Evolutionary conservation across 2,888 invertebrate species (phyloP).

Genomic region (Mallateleia sp.): DNA sequence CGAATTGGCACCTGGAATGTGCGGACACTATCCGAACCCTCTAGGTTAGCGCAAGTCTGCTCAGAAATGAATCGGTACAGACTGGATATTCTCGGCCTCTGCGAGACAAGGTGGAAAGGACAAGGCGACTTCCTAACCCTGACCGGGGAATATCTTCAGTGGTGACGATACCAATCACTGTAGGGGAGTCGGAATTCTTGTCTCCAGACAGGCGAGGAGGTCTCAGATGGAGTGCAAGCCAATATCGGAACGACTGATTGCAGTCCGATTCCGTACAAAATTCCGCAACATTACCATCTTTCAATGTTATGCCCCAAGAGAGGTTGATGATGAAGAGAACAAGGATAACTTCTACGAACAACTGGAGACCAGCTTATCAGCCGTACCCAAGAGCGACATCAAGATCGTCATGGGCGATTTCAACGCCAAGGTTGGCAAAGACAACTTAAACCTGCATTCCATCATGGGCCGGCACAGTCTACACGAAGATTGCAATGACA

Average conservation of each 20-base stretch:
- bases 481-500: neutral
- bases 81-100: conserved; percentile 26
- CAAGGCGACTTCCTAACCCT: conserved; percentile 8
- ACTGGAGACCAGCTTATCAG: conserved; percentile 2
- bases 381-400: conserved; percentile 6
- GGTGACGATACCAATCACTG: conserved; percentile 5
- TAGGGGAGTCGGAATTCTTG: conserved; percentile 9
- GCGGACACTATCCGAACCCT: conserved; percentile 5
- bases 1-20: conserved; percentile 38
- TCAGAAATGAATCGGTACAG: conserved; percentile 12
- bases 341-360: conserved; percentile 21
- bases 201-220: neutral
- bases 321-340: neutral
- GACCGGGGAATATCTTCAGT: conserved; percentile 18
- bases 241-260: too few species aligned
- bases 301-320: conserved; percentile 3
- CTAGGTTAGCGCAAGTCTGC: conserved; percentile 29
- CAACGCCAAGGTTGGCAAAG: conserved; percentile 9
- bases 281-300: conserved; percentile 30
- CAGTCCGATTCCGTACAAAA: conserved; percentile 1
- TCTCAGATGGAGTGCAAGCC: conserved; percentile 16
- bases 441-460: neutral
- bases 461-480: conserved; percentile 18
- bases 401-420: conserved; percentile 33
- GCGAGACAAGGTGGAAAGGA: conserved; percentile 15